These are phyloP conservation scores for Ischnus inquisitorius DNA, from an alignment of 2,888 invertebrate species.

Conservation along the genomic window DNA sequence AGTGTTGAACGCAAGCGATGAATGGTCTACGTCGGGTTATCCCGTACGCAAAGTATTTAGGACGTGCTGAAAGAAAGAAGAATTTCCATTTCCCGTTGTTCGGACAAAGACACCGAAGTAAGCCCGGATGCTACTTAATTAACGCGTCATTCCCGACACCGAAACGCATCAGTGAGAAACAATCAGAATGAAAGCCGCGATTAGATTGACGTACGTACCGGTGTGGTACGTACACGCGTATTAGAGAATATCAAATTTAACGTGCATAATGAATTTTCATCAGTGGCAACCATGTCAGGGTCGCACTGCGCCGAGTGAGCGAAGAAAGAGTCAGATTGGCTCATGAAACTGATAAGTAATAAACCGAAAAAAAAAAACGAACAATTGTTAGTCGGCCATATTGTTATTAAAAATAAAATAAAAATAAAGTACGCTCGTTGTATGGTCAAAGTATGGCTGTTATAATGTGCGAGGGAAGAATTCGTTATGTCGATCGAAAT, in stretches of 20 bases:
- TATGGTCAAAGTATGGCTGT: slow-evolving; percentile 26
- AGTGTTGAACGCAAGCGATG: background rate
- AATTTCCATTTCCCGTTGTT: too few relatives aligned
- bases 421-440: background rate
- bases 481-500: slow-evolving; percentile 35
- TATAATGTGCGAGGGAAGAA: slow-evolving; percentile 7
- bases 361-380: slow-evolving; percentile 26
- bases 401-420: slow-evolving; percentile 35
- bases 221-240: background rate
- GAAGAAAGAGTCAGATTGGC: background rate
- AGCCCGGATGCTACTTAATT: slow-evolving; percentile 27
- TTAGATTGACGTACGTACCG: slow-evolving; percentile 12
- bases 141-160: background rate
- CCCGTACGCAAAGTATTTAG: background rate
- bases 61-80: background rate
- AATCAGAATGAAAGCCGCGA: slow-evolving; percentile 16
- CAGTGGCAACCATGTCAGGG: background rate
- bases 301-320: background rate
- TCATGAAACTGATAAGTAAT: slow-evolving; percentile 13
- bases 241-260: slow-evolving; percentile 3
- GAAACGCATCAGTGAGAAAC: slow-evolving; percentile 22
- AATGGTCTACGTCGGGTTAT: background rate
- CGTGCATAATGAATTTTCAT: slow-evolving; percentile 1
- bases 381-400: slow-evolving; percentile 51
- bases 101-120: background rate